These are phyloP conservation scores for Phocoena phocoena DNA, from an alignment of 2,113 vertebrate genomes.

Conservation along the genomic window DNA sequence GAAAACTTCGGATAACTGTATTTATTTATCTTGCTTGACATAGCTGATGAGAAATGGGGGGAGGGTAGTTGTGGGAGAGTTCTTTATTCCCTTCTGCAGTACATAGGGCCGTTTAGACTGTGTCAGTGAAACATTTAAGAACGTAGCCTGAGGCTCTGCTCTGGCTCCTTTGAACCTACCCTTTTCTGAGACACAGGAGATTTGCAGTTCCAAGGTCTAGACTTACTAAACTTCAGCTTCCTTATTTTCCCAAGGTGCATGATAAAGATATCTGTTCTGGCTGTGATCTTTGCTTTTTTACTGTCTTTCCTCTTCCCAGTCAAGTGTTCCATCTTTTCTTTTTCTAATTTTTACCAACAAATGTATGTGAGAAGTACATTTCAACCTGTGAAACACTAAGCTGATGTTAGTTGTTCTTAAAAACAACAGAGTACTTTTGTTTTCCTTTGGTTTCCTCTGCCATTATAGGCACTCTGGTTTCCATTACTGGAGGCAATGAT, in stretches of 20 bases:
- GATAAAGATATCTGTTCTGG: not conserved
- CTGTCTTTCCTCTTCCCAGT: not conserved
- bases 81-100: not conserved
- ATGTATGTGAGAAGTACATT: not conserved
- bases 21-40: slow-evolving; percentile 26
- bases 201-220: not conserved
- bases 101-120: not conserved
- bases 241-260: not conserved
- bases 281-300: not conserved
- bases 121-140: not conserved
- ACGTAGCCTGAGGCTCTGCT: not conserved
- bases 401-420: not conserved
- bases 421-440: not conserved
- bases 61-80: accelerated
- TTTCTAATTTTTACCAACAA: not conserved
- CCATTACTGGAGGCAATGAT: slow-evolving; percentile 96
- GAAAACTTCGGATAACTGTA: not conserved
- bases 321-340: not conserved
- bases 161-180: not conserved
- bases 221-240: not conserved
- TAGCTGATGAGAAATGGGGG: not conserved
- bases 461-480: slow-evolving; percentile 94
- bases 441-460: not conserved
- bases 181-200: not conserved
- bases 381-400: not conserved